Base-by-base conservation (phyloP, 2,113 vertebrate species). In the Lycaon pictus region DNA sequence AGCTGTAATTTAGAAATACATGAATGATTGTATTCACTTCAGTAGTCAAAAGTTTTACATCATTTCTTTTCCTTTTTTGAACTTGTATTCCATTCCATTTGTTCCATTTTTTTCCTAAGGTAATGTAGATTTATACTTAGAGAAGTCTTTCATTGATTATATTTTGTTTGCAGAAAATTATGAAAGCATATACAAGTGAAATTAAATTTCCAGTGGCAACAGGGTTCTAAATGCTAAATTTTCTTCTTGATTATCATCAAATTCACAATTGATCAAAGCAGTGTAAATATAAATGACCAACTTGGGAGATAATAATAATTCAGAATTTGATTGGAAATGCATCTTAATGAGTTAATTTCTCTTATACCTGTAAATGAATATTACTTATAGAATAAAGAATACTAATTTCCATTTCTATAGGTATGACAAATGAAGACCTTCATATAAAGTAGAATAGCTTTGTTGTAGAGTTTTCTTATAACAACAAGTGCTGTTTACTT, bases 331-430 rank as follows among this genome's bases (percentile, higher is more conserved):
- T 29, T 80, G 8, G 32, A 91, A 84, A 58, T 80, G 2, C 11
- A 74, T 60, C 77, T 72, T 58, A 15, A 27, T 51, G 8, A 79
- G 19, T 79, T 32, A 79, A 55, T 79, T n/a, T 72, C 69, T 95
- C 11, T 16, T 48, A 27, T 69, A 23, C 12, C 2, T 86, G 0
- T 79, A 62, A 93, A 76, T 85, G 25, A 77, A 63, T 72, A 79
- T 69, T 79, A 72, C 2, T 86, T 85, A n/a, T 6, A 90, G 71
- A 83, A 67, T 53, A 29, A 82, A 13, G 16, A 80, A 96, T 0
- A 25, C 12, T 95, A n/a, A 55, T 80, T 93, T 84, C 22, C 71
- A 83, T 69, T 90, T 90, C 23, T 84, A 11, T 94, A 74, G 53
- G 37, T 76, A 7, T 94, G 29, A 92, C 22, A 62, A 74, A 7